These are phyloP conservation scores for Argyresthia goedartella DNA, from an alignment of 2,888 invertebrate species.

Conservation along the genomic window DNA sequence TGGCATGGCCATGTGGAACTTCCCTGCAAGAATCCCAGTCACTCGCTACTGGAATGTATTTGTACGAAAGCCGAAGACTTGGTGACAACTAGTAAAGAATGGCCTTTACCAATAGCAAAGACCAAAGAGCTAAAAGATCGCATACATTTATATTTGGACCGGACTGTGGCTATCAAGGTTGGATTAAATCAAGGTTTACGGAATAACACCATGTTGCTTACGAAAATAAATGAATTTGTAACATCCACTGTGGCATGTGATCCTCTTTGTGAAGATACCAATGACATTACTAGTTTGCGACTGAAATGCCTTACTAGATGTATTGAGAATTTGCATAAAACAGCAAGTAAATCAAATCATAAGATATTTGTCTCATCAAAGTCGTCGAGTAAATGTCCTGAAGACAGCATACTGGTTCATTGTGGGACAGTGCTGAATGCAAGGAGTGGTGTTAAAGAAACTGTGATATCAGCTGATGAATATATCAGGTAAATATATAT, in stretches of 20 bases:
- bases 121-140: slow-evolving; percentile 48
- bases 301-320: slow-evolving; percentile 34
- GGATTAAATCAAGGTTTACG: slow-evolving; percentile 30
- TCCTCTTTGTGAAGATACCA: slow-evolving; percentile 25
- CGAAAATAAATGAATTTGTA: slow-evolving; percentile 18
- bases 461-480: slow-evolving; percentile 46
- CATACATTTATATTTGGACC: slow-evolving; percentile 65
- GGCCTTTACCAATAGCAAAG: slow-evolving; percentile 54
- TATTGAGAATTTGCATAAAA: slow-evolving; percentile 32
- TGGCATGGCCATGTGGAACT: slow-evolving; percentile 61
- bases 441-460: slow-evolving; percentile 65
- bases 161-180: slow-evolving; percentile 31
- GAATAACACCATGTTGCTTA: slow-evolving; percentile 25
- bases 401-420: slow-evolving; percentile 29
- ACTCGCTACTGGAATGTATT: slow-evolving; percentile 30
- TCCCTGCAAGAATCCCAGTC: slow-evolving; percentile 12
- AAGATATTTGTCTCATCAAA: slow-evolving; percentile 43
- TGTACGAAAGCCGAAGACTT: slow-evolving; percentile 37
- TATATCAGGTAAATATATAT: slow-evolving; percentile 55
- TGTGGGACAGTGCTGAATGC: slow-evolving; percentile 75
- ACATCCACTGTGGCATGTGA: slow-evolving; percentile 24
- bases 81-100: slow-evolving; percentile 45
- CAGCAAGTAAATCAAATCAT: slow-evolving; percentile 13
- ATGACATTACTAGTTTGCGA: slow-evolving; percentile 37
- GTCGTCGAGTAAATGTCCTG: slow-evolving; percentile 31